phyloP scores from a whole-genome alignment of 1,140 invertebrate species.

The Nixonia krombeini region DNA sequence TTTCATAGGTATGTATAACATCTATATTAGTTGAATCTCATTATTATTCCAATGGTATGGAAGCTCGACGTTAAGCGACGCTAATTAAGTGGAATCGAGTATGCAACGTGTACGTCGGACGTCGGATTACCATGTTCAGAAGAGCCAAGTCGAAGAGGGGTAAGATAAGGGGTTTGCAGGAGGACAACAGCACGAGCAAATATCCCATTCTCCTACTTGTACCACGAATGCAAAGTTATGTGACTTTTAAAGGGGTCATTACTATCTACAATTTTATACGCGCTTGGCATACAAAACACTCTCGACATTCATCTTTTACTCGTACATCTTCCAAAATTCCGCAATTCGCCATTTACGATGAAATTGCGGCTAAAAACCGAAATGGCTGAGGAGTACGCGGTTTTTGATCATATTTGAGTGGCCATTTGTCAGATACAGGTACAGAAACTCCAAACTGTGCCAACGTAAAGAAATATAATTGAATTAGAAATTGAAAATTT shows the following conservation, averaged over 20 bases:
- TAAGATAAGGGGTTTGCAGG: conserved; percentile 33
- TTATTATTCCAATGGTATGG: conserved; percentile 56
- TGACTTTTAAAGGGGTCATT: conserved; percentile 46
- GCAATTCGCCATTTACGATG: too few relatives aligned
- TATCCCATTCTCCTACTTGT: conserved; percentile 18
- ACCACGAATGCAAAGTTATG: conserved; percentile 45
- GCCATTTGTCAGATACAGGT: too few relatives aligned
- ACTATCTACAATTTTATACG: conserved; percentile 42
- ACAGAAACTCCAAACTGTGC: too few relatives aligned
- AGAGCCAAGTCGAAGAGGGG: conserved; percentile 12
- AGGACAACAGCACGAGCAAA: conserved; percentile 27
- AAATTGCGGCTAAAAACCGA: too few relatives aligned
- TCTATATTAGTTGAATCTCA: conserved; percentile 30
- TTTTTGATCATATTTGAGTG: too few relatives aligned
- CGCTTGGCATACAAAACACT: conserved; percentile 24
- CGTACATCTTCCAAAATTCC: too few relatives aligned
- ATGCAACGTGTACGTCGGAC: conserved; percentile 52
- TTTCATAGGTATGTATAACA: too few relatives aligned
- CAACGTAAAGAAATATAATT: too few relatives aligned
- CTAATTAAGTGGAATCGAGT: conserved; percentile 67
- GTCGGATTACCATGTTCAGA: conserved; percentile 50
- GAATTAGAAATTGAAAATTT: too few relatives aligned
- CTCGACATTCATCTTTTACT: conserved; percentile 22
- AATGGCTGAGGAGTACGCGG: too few relatives aligned
- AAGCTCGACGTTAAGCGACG: conserved; percentile 53